phyloP scores from a whole-genome alignment of 2,888 invertebrate genomes.

The Sicus ferrugineus region DNA sequence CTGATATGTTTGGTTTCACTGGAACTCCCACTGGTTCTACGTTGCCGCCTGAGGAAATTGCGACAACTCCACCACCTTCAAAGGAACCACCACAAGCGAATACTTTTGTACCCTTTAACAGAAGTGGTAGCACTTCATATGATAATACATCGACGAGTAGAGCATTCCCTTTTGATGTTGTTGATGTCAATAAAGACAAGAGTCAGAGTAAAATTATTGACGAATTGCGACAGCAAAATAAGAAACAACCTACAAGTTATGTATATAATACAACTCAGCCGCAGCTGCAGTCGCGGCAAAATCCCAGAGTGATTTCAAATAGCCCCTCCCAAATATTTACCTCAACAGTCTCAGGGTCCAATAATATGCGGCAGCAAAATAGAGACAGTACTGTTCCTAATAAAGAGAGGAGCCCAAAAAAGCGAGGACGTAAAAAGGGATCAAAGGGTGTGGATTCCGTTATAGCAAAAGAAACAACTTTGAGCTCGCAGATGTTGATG shows the following conservation, averaged over 20 bases:
- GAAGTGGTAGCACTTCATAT: constrained; percentile 47
- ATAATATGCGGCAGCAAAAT: not conserved
- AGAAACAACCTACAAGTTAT: constrained; percentile 8
- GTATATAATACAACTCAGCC: not conserved
- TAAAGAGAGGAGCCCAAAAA: constrained; percentile 51
- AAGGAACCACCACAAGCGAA: not conserved
- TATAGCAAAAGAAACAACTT: constrained; percentile 56
- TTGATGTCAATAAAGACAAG: constrained; percentile 45
- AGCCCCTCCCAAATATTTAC: not conserved
- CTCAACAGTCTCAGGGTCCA: not conserved
- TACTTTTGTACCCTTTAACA: constrained; percentile 39
- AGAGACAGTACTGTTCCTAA: not conserved
- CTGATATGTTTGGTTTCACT: constrained; percentile 29
- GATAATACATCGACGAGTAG: constrained; percentile 56
- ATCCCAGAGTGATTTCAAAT: not conserved
- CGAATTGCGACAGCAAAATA: constrained; percentile 39
- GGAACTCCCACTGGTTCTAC: constrained; percentile 26
- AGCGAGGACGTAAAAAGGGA: constrained; percentile 63
- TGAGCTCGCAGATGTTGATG: constrained; percentile 56
- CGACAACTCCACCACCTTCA: constrained; percentile 5
- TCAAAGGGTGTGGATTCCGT: constrained; percentile 61
- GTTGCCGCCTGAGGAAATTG: not conserved
- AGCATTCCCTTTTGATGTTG: constrained; percentile 49
- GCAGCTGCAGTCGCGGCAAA: not conserved
- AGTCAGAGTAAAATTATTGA: constrained; percentile 41